Conservation (phyloP, 2,888 invertebrate genomes). For the Mythimna albipuncta region DNA sequence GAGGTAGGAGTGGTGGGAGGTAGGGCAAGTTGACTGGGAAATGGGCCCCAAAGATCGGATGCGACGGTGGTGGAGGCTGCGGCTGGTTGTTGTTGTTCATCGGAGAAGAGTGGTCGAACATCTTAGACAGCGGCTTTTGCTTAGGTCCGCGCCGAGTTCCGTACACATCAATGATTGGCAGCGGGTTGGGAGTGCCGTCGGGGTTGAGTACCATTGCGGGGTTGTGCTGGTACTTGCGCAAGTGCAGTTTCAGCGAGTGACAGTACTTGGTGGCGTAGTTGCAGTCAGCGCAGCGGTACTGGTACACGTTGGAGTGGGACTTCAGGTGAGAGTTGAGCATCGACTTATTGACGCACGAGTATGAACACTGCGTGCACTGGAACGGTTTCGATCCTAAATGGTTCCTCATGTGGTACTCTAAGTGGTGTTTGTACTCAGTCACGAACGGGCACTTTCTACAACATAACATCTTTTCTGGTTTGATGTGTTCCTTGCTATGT, state of each 20-base stretch:
- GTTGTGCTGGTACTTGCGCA: slow-evolving; percentile 97
- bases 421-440: slow-evolving; percentile 99
- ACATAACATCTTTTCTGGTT: slow-evolving; percentile 96
- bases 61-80: slow-evolving; percentile 77
- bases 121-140: slow-evolving; percentile 86
- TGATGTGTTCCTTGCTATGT: slow-evolving; percentile 97
- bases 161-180: slow-evolving; percentile 97
- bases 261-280: slow-evolving; percentile 99
- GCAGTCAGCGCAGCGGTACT: slow-evolving; percentile 98
- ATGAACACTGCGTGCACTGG: slow-evolving; percentile 97
- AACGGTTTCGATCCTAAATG: slow-evolving; percentile 99
- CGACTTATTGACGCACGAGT: slow-evolving; percentile 99
- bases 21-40: slow-evolving; percentile 87
- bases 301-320: slow-evolving; percentile 97
- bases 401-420: slow-evolving; percentile 99
- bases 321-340: slow-evolving; percentile 99
- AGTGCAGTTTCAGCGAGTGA: slow-evolving; percentile 98
- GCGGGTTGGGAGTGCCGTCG: slow-evolving; percentile 96
- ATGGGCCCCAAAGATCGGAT: slow-evolving; percentile 84
- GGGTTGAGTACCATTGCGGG: slow-evolving; percentile 97
- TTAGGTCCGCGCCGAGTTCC: slow-evolving; percentile 97
- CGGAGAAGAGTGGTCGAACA: slow-evolving; percentile 78
- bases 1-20: slow-evolving; percentile 86
- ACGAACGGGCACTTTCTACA: slow-evolving; percentile 99
- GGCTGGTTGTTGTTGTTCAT: slow-evolving; percentile 75